Base-by-base conservation (phyloP, 2,888 invertebrate genomes). In the Seira musarum region DNA sequence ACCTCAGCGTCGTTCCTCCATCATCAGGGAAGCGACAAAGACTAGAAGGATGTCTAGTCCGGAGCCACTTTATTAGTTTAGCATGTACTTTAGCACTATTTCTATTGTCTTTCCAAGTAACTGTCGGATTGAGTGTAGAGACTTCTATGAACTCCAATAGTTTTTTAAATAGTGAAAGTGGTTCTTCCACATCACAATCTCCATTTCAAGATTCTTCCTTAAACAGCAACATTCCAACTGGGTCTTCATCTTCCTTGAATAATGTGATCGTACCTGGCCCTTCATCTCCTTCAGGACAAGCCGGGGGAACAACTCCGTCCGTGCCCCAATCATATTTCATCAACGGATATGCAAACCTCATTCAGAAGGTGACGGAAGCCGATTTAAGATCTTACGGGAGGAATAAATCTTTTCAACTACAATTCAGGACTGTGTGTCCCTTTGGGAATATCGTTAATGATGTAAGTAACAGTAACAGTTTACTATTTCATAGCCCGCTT, bases 401-500 rank as follows among this genome's bases (percentile, higher is more conserved):
- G 49, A 64, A 82, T 53, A 80, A 81, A 64, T 83, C 82, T 10
- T 84, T 85, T 66, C 78, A 83, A 66, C 74, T 86, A 3, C 82
- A 83, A 63, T 86, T 84, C 35, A 76, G 85, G 68, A 86, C 86
- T 17, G 81, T 81, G 1, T 86, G 86, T 63, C 80, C 85, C 15
- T 85, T 83, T 53, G 84, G 84, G 66, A 86, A 85, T 80, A 81
- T 86, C 49, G 75, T 86, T 60, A 81, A 83, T 73, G 82, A 83
- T 68, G 86, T 86, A 83, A 86, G 85, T 84, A n/a, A n/a, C n/a
- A n/a, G n/a, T n/a, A n/a, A n/a, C n/a, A n/a, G n/a, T n/a, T n/a
- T n/a, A n/a, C n/a, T n/a, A 30, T 30, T 30, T 30, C 8, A 30
- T 30, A n/a, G n/a, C n/a, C n/a, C n/a, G n/a, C n/a, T n/a, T n/a